Conservation (phyloP, 2,113 vertebrate species). For the Spermophilus dauricus region DNA sequence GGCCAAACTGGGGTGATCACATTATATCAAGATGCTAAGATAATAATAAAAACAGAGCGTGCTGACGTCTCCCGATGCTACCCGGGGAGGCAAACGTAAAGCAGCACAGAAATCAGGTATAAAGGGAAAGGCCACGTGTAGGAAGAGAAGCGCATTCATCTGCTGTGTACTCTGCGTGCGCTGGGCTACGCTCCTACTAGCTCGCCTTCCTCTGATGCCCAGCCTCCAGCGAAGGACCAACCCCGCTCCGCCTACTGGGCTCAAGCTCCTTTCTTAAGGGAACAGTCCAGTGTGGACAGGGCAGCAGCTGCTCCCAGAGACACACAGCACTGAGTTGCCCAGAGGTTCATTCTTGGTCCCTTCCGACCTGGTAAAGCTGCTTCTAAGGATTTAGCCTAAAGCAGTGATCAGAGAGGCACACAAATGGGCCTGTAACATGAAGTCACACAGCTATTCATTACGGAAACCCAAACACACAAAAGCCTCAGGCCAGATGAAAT, state of each 20-base stretch:
- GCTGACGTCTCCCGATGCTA: background rate
- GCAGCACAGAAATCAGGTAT: background rate
- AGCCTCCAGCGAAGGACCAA: background rate
- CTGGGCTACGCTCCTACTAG: rapidly evolving
- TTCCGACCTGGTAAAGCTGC: background rate
- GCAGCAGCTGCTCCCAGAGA: rapidly evolving
- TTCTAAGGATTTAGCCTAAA: background rate
- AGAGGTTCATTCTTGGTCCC: too few relatives aligned
- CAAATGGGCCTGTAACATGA: background rate
- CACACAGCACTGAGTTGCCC: background rate
- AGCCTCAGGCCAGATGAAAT: background rate
- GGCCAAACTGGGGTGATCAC: background rate
- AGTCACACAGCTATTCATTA: background rate
- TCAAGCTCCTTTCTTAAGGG: background rate
- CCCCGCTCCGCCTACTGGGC: background rate
- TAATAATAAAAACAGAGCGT: background rate
- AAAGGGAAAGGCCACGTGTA: background rate
- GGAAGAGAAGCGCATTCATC: background rate
- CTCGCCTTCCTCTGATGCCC: background rate
- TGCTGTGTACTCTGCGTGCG: rapidly evolving
- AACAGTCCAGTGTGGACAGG: background rate
- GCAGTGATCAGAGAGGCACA: background rate
- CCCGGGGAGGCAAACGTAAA: background rate
- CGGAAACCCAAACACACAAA: background rate
- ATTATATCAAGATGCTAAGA: conserved; percentile 6